phyloP scores from a whole-genome alignment of 2,113 vertebrate species.

The Nerophis lumbriciformis region DNA sequence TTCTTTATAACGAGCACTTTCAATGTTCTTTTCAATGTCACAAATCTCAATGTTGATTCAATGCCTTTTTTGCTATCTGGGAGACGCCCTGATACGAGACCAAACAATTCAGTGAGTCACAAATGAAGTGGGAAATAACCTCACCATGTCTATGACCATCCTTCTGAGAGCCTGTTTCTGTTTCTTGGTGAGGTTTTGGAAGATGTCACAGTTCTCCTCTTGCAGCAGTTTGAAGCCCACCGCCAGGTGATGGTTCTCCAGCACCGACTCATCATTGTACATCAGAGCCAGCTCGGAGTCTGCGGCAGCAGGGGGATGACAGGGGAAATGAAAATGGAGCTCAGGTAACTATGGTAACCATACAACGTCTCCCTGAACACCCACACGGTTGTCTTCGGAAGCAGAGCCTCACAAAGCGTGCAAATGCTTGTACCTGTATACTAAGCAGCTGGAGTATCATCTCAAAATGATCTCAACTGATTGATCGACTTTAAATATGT shows the following conservation, averaged over 20 bases:
- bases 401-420: constrained; percentile 5
- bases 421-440: constrained; percentile 6
- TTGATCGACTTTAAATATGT: too few species aligned
- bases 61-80: too few species aligned
- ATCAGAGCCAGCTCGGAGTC: constrained; percentile 96
- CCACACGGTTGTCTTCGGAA: constrained; percentile 3
- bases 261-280: constrained; percentile 97
- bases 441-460: constrained; percentile 4
- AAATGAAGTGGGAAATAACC: constrained; percentile 14
- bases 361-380: constrained; percentile 10
- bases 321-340: constrained; percentile 24
- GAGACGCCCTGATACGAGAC: too few species aligned
- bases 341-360: constrained; percentile 26
- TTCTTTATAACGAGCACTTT: too few species aligned
- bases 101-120: too few species aligned
- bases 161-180: constrained; percentile 88
- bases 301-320: constrained; percentile 43
- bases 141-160: constrained; percentile 98
- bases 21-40: too few species aligned
- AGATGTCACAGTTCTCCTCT: constrained; percentile 97
- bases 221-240: constrained; percentile 97
- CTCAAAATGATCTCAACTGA: too few species aligned
- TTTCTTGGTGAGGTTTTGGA: constrained; percentile 95
- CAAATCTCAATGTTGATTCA: too few species aligned
- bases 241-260: constrained; percentile 97